phyloP scores from a whole-genome alignment of 2,888 invertebrate genomes.

The Heliconius aoede region DNA sequence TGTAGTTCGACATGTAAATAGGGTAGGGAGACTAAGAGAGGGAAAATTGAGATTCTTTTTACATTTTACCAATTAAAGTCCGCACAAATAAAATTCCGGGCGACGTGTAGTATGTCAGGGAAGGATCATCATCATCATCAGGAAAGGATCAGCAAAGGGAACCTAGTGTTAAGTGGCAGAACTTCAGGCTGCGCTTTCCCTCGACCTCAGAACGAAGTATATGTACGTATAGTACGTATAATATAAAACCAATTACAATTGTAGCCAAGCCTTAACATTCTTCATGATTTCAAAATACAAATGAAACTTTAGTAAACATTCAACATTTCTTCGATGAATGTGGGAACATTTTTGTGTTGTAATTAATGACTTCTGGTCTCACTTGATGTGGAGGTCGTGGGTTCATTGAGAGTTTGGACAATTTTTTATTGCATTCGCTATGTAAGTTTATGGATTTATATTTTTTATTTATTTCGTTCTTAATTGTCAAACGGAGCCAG shows the following conservation, averaged over 20 bases:
- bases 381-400: neutral
- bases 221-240: neutral
- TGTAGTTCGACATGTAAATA: neutral
- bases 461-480: no score
- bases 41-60: no score
- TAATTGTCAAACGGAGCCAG: no score
- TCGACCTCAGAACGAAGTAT: no score
- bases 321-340: conserved; percentile 4
- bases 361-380: no score
- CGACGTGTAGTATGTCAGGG: neutral
- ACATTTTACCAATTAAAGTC: no score
- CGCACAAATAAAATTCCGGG: neutral
- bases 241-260: neutral
- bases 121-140: no score
- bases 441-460: no score
- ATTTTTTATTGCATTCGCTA: neutral
- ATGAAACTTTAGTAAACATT: conserved; percentile 21
- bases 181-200: no score
- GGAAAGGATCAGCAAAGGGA: no score
- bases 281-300: conserved; percentile 7
- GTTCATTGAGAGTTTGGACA: neutral
- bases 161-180: no score
- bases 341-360: neutral
- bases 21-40: neutral
- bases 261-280: neutral